Conservation (phyloP, 2,113 vertebrate genomes). For the Macquaria australasica region DNA sequence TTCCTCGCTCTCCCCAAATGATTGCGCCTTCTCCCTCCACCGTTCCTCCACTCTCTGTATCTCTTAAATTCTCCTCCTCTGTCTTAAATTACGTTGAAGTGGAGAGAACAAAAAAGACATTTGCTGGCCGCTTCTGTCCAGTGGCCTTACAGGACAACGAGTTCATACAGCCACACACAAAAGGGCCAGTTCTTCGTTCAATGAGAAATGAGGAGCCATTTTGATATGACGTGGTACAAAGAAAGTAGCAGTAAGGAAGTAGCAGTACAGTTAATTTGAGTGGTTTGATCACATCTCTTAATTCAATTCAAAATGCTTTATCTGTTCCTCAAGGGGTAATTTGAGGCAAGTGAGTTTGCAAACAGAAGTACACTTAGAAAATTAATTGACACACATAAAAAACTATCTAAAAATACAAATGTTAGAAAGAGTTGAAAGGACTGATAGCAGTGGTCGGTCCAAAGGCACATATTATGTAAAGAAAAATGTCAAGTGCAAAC, state of each 20-base stretch:
- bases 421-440: not conserved
- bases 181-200: not conserved
- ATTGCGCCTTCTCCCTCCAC: not conserved
- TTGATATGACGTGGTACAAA: not conserved
- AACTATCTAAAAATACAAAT: not conserved
- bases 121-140: not conserved
- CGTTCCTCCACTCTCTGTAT: not conserved
- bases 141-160: not conserved
- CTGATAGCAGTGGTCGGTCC: no score
- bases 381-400: not conserved
- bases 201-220: no score
- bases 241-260: not conserved
- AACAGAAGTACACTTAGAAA: not conserved
- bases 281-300: not conserved
- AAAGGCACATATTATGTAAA: not conserved
- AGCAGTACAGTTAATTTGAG: not conserved
- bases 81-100: slow-evolving; percentile 32
- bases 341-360: not conserved
- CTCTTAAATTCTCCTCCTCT: not conserved
- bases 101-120: not conserved
- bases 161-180: not conserved
- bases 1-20: not conserved
- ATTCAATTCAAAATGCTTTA: not conserved
- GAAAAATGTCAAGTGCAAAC: not conserved
- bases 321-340: not conserved